Base-by-base conservation (phyloP, 2,113 vertebrate species). In the Thalassarche chlororhynchos region DNA sequence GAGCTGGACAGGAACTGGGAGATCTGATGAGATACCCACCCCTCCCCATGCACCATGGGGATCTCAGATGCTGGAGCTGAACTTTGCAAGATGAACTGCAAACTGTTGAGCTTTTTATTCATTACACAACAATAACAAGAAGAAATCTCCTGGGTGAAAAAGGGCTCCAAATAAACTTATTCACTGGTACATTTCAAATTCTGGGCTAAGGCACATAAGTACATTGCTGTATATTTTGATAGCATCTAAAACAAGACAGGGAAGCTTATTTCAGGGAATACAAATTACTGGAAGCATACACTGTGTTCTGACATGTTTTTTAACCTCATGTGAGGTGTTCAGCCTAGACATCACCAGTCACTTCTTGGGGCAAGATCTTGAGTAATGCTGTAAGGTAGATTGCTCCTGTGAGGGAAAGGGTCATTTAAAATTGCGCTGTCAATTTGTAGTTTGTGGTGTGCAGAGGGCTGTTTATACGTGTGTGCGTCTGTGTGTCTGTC, bases 1-100 rank as follows among this genome's bases (percentile, higher is more conserved):
- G 49, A 83, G 24, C 55, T 90, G 96, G 87, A 74, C 95, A 94
- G 68, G 64, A 96, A 60, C 82, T 81, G 66, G 40, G 69, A 81
- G 62, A 88, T 69, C 46, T 90, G 91, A 94, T 38, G 70, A 94
- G 42, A 93, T 72, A 76, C 20, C 26, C 42, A 12, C 17, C 3
- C 54, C 46, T 95, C 54, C 36, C n/a, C 23, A 4, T 23, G 32
- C 19, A 80, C 87, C 84, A 9, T 12, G 20, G 87, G 93, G 32
- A 87, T 20, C 2, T 1, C 58, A 61, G 58, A 49, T 64, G 32
- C 70, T 66, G 49, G 7, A 80, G 46, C 25, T 87, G 91, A 91
- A 91, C 93, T 95, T 92, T 62, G 34, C 42, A 88, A 87, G 46
- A n/a, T 51, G 49, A 94, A 26, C 51, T 76, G n/a, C 38, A 87